Evolutionary conservation across 2,113 vertebrate genomes (phyloP), one percentile per base, ranked within the genome.

Genomic region (Tricholaema leucomelas): DNA sequence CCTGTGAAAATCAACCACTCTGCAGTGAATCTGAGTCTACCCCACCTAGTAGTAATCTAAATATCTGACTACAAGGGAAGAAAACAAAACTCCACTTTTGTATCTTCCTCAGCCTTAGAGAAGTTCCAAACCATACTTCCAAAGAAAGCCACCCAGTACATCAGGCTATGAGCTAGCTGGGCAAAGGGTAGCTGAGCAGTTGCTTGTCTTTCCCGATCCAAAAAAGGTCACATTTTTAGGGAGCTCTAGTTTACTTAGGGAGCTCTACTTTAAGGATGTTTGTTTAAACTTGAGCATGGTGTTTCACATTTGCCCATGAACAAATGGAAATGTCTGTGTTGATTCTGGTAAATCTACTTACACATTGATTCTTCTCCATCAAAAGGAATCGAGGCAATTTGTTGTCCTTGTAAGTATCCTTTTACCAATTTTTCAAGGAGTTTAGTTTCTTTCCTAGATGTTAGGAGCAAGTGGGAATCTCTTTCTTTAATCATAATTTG

Each of bases 111-210:
- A 60, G 48, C 33, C 42, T 28, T 66, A 76, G 55, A 74, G 69
- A 55, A 59, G 23, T n/a, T 87, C 28, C 58, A 46, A 19, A 9
- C 42, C 40, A 1, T 0, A 0, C 33, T 10, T 67, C 38, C 66
- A 30, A 30, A 27, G 65, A 8, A 38, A 33, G 35, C 3, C 80
- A n/a, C n/a, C 30, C 33, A 6, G 9, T 12, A 6, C 2, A 80
- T 46, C 27, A 35, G 28, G 9, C 21, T 36, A 6, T 20, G 46
- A 42, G 36, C 33, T 84, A 15, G 24, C 10, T 27, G 70, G 65
- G 15, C 69, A 54, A 66, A 52, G 48, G 70, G 61, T 36, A 86
- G 38, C 54, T 60, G 50, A 61, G 35, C 8, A 40, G 46, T 15
- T 76, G 15, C 50, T 66, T 16, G 0, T 40, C 46, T 52, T 56